Evolutionary conservation across 2,797 vertebrate genomes (phyloP).

Genomic region (Eulemur albifrons): DNA sequence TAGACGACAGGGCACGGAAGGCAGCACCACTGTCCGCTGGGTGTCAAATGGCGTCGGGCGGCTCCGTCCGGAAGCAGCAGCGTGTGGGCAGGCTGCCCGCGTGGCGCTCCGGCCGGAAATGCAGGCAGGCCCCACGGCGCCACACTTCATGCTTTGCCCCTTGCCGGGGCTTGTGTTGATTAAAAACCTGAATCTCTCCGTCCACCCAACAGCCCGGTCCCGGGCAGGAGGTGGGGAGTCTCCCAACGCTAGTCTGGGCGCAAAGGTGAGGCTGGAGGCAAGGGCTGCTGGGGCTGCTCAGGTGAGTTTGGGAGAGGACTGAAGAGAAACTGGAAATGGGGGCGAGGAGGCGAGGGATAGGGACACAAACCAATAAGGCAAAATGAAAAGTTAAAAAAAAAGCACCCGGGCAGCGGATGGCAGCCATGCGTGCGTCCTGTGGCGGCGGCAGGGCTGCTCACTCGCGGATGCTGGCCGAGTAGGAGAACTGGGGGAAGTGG

Average conservation of each 20-base stretch:
- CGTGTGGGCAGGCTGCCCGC: not conserved
- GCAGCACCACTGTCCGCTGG: not conserved
- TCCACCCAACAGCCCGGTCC: not conserved
- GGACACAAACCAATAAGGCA: constrained; percentile 65
- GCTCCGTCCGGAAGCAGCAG: not conserved
- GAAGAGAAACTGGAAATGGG: not conserved
- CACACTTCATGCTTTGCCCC: not conserved
- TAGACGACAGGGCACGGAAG: not conserved
- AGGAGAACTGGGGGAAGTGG: constrained; percentile 97
- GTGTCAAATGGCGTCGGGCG: fast-evolving
- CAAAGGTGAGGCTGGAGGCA: not conserved
- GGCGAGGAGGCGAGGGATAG: not conserved
- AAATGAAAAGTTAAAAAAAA: constrained; percentile 36
- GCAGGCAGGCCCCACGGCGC: not conserved
- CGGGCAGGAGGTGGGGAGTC: not conserved
- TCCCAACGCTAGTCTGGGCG: not conserved
- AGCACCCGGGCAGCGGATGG: not conserved
- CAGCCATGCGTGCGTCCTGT: not conserved
- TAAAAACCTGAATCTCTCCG: not conserved
- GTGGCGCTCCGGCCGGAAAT: fast-evolving
- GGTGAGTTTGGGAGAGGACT: constrained; percentile 1
- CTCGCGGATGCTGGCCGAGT: constrained; percentile 94
- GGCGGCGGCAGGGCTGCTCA: constrained; percentile 78
- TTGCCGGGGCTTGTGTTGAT: not conserved
- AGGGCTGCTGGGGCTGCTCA: not conserved